These are phyloP conservation scores for Patella ulyssiponensis DNA, from an alignment of 2,888 invertebrate genomes.

Conservation along the genomic window DNA sequence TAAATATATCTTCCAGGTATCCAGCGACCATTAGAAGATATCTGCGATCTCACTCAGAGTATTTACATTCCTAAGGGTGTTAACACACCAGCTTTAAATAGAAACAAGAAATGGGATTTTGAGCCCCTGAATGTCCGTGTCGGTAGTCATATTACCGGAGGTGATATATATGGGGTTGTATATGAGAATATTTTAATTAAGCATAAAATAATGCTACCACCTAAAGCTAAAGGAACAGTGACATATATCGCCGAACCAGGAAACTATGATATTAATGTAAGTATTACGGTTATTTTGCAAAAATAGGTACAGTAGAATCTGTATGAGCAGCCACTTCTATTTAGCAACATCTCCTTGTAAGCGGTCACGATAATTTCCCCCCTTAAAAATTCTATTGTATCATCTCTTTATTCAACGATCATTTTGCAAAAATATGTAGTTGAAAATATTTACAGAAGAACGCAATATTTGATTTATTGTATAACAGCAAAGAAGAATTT, in stretches of 20 bases:
- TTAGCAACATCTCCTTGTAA: too few species aligned
- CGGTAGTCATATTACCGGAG: slow-evolving; percentile 98
- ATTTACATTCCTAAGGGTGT: slow-evolving; percentile 99
- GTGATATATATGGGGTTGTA: slow-evolving; percentile 95
- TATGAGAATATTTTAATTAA: slow-evolving; percentile 98
- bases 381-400: too few species aligned
- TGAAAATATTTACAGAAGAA: too few species aligned
- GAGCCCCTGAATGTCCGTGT: slow-evolving; percentile 69
- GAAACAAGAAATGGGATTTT: slow-evolving; percentile 91
- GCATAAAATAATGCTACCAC: slow-evolving; percentile 95
- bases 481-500: too few species aligned
- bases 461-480: too few species aligned
- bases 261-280: slow-evolving; percentile 89
- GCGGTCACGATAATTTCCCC: too few species aligned
- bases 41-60: slow-evolving; percentile 91
- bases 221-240: slow-evolving; percentile 95
- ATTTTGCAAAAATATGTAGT: too few species aligned
- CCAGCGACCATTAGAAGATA: slow-evolving; percentile 96
- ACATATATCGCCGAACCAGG: slow-evolving; percentile 94
- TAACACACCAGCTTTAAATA: slow-evolving; percentile 91
- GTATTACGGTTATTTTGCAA: slow-evolving; percentile 65
- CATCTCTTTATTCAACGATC: too few species aligned
- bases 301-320: too few species aligned
- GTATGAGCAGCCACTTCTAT: too few species aligned
- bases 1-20: slow-evolving; percentile 76